A percentile compares a stretch with the other conserved stretches of the same genome.
Conservation (phyloP, 2,113 vertebrate genomes). For the Spilogale gracilis region DNA sequence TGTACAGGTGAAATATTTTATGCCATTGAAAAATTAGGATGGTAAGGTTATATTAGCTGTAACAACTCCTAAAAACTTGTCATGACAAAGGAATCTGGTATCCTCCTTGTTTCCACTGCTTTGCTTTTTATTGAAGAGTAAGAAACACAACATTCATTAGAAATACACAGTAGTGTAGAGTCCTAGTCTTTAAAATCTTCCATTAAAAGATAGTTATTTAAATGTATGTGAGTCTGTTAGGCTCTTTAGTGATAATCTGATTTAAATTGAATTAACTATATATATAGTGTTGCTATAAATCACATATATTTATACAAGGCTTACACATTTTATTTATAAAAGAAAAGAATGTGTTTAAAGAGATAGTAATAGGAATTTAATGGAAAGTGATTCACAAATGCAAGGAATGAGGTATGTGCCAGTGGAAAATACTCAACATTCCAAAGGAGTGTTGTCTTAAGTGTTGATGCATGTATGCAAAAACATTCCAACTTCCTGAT, state of each 20-base stretch:
- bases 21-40: conserved; percentile 72
- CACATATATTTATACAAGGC: not conserved
- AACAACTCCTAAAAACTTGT: conserved; percentile 72
- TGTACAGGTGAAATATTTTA: conserved; percentile 68
- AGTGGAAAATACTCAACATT: conserved; percentile 62
- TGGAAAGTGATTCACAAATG: conserved; percentile 24
- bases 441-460: not conserved
- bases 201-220: not conserved
- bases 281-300: not conserved
- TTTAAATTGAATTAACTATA: conserved; percentile 54
- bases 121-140: conserved; percentile 67
- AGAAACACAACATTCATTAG: not conserved
- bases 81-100: conserved; percentile 16
- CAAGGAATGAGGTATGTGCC: not conserved
- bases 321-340: conserved; percentile 73
- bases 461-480: not conserved
- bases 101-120: conserved; percentile 59
- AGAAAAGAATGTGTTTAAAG: conserved; percentile 72
- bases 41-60: conserved; percentile 44
- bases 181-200: not conserved
- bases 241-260: not conserved
- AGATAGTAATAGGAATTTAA: conserved; percentile 72
- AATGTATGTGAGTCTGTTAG: conserved; percentile 44
- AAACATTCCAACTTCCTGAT: conserved; percentile 64
- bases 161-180: not conserved